Base-by-base conservation (phyloP, 2,113 vertebrate species). In the Myxocyprinus asiaticus region DNA sequence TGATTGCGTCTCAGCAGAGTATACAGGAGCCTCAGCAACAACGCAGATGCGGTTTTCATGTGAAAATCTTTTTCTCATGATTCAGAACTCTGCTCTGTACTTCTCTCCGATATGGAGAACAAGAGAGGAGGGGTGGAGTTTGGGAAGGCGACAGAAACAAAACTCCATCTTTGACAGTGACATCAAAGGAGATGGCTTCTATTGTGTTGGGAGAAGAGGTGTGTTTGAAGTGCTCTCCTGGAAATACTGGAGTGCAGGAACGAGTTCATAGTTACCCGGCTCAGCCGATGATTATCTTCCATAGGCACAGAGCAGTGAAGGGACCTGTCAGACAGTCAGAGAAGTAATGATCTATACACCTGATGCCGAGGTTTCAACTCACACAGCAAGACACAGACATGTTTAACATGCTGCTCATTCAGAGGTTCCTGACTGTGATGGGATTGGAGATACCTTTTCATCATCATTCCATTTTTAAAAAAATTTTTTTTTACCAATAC, bases 111-210 rank as follows among this genome's bases (percentile, higher is more conserved):
- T 33, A 73, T 45, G 68, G 74, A 82, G 76, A 75, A 50, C 58
- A 64, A 58, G 42, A 53, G 17, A 47, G 74, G 83, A 87, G 85
- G 85, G 90, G 91, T 77, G 90, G 91, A 88, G 90, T 92, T 92
- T 91, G 88, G 65, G 89, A 78, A 88, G 77, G 85, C 76, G 81
- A 89, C 81, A 86, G 89, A 91, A 81, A 91, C 88, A 90, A 91
- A 92, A 92, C 87, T 88, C 88, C 85, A 87, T 91, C 89, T 92
- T 78, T 89, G 90, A 92, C 90, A 91, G 91, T 89, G 90, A 87
- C 91, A 92, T 92, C 91, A 93, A 93, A 92, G 89, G 88, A 88
- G 87, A 90, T 80, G 88, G 88, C 85, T 88, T 88, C 89, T 90
- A 92, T 91, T 90, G 91, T 91, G 91, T 90, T 90, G 89, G 91